Conservation (phyloP, 2,797 vertebrate species). For the Decapterus maruadsi region DNA sequence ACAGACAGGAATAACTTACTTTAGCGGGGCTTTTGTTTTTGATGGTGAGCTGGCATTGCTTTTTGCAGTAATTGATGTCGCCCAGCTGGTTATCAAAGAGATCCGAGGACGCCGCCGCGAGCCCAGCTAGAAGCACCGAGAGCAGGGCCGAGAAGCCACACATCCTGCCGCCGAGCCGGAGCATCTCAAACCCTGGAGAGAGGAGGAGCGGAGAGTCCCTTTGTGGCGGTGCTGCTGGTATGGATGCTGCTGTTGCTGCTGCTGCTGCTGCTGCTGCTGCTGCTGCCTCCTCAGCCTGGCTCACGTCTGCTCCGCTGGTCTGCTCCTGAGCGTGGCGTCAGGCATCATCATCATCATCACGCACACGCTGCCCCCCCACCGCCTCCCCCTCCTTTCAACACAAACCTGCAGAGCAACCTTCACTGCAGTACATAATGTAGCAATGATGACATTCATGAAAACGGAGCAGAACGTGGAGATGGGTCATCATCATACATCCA, state of each 20-base stretch:
- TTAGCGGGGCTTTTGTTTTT: slow-evolving; percentile 86
- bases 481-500: not conserved
- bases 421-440: slow-evolving; percentile 65
- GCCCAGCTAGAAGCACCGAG: slow-evolving; percentile 79
- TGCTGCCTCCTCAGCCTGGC: slow-evolving; percentile 57
- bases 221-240: slow-evolving; percentile 84
- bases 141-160: slow-evolving; percentile 80
- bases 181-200: slow-evolving; percentile 71
- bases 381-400: slow-evolving; percentile 10
- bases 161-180: slow-evolving; percentile 78
- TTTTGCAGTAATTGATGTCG: slow-evolving; percentile 93
- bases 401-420: slow-evolving; percentile 38
- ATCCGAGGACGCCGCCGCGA: slow-evolving; percentile 83
- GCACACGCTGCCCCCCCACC: slow-evolving; percentile 52
- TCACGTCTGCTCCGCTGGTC: slow-evolving; percentile 63
- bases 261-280: slow-evolving; percentile 65
- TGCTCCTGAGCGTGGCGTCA: slow-evolving; percentile 79
- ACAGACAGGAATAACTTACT: slow-evolving; percentile 81
- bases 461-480: slow-evolving; percentile 17
- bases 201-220: slow-evolving; percentile 71
- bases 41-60: slow-evolving; percentile 89
- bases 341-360: slow-evolving; percentile 71
- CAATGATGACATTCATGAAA: slow-evolving; percentile 46
- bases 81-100: slow-evolving; percentile 92
- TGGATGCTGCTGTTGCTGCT: slow-evolving; percentile 56